Evolutionary conservation across 2,888 invertebrate species (phyloP).

Genomic region (Aphelenchoides bicaudatus): DNA sequence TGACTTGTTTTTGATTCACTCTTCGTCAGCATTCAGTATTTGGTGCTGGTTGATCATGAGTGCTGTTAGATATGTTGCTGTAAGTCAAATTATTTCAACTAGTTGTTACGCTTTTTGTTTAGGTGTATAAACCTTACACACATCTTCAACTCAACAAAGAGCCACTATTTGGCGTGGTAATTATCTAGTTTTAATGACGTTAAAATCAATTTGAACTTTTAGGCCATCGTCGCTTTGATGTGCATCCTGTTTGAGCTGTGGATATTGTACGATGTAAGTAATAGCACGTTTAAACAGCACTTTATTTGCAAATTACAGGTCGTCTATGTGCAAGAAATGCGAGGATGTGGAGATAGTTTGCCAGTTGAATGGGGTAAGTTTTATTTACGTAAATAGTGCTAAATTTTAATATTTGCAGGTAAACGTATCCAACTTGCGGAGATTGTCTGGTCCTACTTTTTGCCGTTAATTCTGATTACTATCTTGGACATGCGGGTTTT

Average conservation of each 20-base stretch:
- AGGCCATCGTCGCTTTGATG: slow-evolving; percentile 41
- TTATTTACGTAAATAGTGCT: too few relatives aligned
- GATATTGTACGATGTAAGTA: slow-evolving; percentile 46
- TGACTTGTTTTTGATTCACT: slow-evolving; percentile 52
- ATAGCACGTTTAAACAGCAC: slow-evolving; percentile 11
- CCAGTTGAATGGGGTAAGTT: slow-evolving; percentile 29
- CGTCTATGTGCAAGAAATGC: slow-evolving; percentile 21
- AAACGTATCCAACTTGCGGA: slow-evolving; percentile 49
- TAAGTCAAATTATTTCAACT: not conserved
- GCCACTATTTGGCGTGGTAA: slow-evolving; percentile 49
- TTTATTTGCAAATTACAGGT: not conserved
- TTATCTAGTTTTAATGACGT: slow-evolving; percentile 4
- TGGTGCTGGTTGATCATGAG: slow-evolving; percentile 58
- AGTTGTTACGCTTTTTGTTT: not conserved
- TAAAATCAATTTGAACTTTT: slow-evolving; percentile 17
- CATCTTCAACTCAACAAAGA: slow-evolving; percentile 50
- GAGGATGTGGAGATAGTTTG: slow-evolving; percentile 34
- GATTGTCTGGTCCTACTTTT: slow-evolving; percentile 51
- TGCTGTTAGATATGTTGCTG: slow-evolving; percentile 28
- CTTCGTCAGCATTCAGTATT: slow-evolving; percentile 52
- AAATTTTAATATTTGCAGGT: too few relatives aligned
- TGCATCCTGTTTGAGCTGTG: slow-evolving; percentile 46
- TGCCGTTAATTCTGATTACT: slow-evolving; percentile 49
- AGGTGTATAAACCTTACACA: slow-evolving; percentile 51
- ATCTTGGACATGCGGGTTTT: slow-evolving; percentile 43